Evolutionary conservation across 2,888 invertebrate genomes (phyloP).

Genomic region (Pristionchus mayeri): DNA sequence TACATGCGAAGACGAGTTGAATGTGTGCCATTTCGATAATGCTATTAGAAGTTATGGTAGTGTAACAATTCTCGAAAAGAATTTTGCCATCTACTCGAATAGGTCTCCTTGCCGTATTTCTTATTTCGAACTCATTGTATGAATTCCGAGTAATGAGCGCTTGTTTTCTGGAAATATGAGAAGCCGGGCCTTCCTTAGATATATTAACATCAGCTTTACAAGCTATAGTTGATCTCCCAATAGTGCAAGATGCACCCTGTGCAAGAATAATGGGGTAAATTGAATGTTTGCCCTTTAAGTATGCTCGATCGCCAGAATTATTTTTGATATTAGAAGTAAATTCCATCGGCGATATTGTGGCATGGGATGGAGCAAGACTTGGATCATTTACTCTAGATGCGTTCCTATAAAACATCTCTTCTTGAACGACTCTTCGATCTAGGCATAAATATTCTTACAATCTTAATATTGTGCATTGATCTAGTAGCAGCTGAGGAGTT

Average conservation of each 20-base stretch:
- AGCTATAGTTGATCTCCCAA: slow-evolving; percentile 21
- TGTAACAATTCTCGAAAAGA: slow-evolving; percentile 89
- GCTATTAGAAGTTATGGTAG: slow-evolving; percentile 91
- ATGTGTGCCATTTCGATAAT: slow-evolving; percentile 84
- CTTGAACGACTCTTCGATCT: no score
- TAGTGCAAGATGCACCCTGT: slow-evolving; percentile 46
- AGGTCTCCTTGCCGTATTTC: slow-evolving; percentile 93
- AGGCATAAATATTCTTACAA: no score
- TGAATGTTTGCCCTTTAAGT: background rate
- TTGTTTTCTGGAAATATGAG: slow-evolving; percentile 52
- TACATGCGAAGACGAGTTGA: slow-evolving; percentile 52
- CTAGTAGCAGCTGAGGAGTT: no score
- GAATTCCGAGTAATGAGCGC: slow-evolving; percentile 53
- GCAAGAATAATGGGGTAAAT: background rate
- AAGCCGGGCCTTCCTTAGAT: no score
- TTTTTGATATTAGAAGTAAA: no score
- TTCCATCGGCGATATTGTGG: no score
- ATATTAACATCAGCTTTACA: no score
- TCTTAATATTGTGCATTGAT: no score
- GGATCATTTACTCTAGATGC: no score
- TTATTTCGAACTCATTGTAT: slow-evolving; percentile 90
- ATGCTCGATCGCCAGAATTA: no score
- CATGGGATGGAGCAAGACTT: no score
- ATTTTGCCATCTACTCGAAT: slow-evolving; percentile 94
- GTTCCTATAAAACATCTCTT: no score